A percentile compares a stretch with the other conserved stretches of the same genome.
Conservation (phyloP, 2,888 invertebrate genomes). For the Parelbella ahira region DNA sequence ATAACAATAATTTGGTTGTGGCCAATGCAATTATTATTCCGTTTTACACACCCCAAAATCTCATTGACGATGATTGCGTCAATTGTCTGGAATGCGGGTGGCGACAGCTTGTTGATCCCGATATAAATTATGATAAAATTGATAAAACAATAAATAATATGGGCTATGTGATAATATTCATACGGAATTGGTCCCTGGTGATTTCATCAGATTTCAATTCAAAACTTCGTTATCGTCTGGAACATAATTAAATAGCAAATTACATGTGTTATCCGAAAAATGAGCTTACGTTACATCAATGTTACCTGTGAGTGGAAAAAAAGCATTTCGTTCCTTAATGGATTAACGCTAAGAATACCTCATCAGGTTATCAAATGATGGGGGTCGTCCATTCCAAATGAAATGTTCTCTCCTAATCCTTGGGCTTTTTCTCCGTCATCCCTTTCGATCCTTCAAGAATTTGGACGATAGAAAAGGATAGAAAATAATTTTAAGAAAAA, state of each 20-base stretch:
- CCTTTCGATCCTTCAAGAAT: slow-evolving; percentile 31
- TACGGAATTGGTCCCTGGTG: too few relatives aligned
- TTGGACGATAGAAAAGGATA: slow-evolving; percentile 40
- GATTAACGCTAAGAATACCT: slow-evolving; percentile 70
- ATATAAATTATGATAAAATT: slow-evolving; percentile 69
- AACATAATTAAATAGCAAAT: slow-evolving; percentile 13
- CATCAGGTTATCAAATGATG: slow-evolving; percentile 74
- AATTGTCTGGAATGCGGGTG: slow-evolving; percentile 77
- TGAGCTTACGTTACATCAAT: slow-evolving; percentile 5
- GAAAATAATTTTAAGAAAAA: slow-evolving; percentile 68
- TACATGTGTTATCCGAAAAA: slow-evolving; percentile 12
- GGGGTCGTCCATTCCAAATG: slow-evolving; percentile 67
- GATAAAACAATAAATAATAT: slow-evolving; percentile 46
- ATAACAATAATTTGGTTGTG: slow-evolving; percentile 72
- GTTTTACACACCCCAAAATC: slow-evolving; percentile 72
- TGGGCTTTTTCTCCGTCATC: slow-evolving; percentile 44
- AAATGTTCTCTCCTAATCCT: slow-evolving; percentile 66
- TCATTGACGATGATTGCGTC: slow-evolving; percentile 77
- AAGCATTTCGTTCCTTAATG: slow-evolving; percentile 48
- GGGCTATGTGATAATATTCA: slow-evolving; percentile 45
- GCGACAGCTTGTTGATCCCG: slow-evolving; percentile 70
- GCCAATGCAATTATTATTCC: slow-evolving; percentile 75
- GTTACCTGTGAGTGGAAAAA: slow-evolving; percentile 8
- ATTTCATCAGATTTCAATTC: background rate
- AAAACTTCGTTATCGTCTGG: background rate